Base-by-base conservation (phyloP, 1,140 invertebrate genomes). In the Oncopeltus fasciatus region DNA sequence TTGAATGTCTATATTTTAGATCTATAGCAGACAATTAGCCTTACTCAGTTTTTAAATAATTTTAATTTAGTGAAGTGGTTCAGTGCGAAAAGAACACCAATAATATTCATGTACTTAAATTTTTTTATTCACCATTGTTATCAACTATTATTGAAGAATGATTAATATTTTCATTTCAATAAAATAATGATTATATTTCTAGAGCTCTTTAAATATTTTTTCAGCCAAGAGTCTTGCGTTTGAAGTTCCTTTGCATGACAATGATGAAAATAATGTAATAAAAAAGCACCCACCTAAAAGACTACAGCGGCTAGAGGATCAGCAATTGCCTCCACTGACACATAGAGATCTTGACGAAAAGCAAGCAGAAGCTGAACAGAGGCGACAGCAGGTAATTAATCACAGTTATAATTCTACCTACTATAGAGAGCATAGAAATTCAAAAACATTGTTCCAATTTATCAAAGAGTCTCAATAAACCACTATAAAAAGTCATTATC, bases 301-400 rank as follows among this genome's bases (percentile, higher is more conserved):
- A 49, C 72, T 85, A 16, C 81, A 84, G 66, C 74, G 81, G 62
- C 68, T 84, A 2, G 73, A 80, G 67, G 78, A 80, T 51, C 76
- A 80, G 57, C 74, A 77, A 27, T 70, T 74, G 0, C 70, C 75
- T 0, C 73, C 75, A 16, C 49, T 80, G 47, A 81, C 81, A 0
- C 71, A 84, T 20, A 75, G 81, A 20, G 75, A 80, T 31, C 74
- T 86, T 20, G 77, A 83, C 65, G 83, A 82, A 68, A 85, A 84
- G 68, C 72, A 84, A 58, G 82, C 80, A n/a, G 81, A 80, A 62
- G 84, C 84, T 12, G 83, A 85, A 68, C 76, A 77, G 43, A 74
- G 83, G 59, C 75, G 83, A 21, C 64, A 65, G 31, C 68, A 69
- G 70, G 70, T 69, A 47, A 21, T 28, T 51, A 8, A 43, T 44